Evolutionary conservation across 2,888 invertebrate genomes (phyloP), one percentile per base, ranked within the genome.

Genomic region (Lepidocyrtinus sp.): DNA sequence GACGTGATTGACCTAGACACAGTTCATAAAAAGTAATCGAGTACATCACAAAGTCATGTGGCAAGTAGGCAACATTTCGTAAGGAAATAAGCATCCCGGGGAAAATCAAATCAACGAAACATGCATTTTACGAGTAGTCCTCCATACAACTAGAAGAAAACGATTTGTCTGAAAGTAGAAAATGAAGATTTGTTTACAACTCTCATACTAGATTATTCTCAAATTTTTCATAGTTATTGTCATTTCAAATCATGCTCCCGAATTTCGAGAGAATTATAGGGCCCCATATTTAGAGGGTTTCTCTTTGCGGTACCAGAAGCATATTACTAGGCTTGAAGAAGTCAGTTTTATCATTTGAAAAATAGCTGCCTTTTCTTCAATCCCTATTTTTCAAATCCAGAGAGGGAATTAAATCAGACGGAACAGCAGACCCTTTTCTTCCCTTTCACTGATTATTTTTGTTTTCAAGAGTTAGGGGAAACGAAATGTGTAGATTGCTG

Each of bases 1-100:
- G 75, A 81, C 80, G 67, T 75, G 75, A 81, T 81, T 81, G 80
- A 81, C 80, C 80, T 75, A 81, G 80, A 81, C 80, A 81, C 45
- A 63, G 69, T 74, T 63, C 67, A 59, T 77, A 25, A 73, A 50
- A 68, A 25, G 68, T 68, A 74, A 74, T 79, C 46, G 69, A 36
- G 64, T 19, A 64, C 46, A 74, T 24, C 25, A 22, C 17, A 59
- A 59, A 80, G 61, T 71, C 80, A 80, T 75, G 65, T 79, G 73
- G 79, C 61, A 79, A 55, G 62, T 50, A 12, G n/a, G 50, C 36
- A 36, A 36, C n/a, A n/a, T n/a, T n/a, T n/a, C n/a, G n/a, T n/a
- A n/a, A n/a, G n/a, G n/a, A n/a, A n/a, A n/a, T n/a, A n/a, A n/a
- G n/a, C n/a, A n/a, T n/a, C n/a, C n/a, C n/a, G n/a, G n/a, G n/a